These are phyloP conservation scores for Ochropleura plecta DNA, from an alignment of 2,888 invertebrate genomes.

Conservation along the genomic window DNA sequence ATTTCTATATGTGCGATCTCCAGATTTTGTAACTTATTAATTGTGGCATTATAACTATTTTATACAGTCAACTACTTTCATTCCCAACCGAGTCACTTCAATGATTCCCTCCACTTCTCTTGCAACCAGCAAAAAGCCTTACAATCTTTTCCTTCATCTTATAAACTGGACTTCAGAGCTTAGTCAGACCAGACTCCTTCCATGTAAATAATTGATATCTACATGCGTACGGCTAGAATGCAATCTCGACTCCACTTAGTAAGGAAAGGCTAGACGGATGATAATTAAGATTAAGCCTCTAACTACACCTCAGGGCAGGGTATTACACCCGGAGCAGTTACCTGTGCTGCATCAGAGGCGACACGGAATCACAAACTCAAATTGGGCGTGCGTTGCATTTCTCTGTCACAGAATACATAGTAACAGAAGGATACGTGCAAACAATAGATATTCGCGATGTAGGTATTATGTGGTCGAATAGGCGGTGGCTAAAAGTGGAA, in stretches of 20 bases:
- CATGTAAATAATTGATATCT: slow-evolving; percentile 7
- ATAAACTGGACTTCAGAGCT: no score
- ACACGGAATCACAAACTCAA: slow-evolving; percentile 46
- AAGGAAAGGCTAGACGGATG: background rate
- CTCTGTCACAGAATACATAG: background rate
- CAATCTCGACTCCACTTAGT: background rate
- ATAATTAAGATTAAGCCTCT: slow-evolving; percentile 24
- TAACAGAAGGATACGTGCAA: background rate
- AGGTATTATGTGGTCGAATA: background rate
- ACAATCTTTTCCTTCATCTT: no score
- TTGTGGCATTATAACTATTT: no score
- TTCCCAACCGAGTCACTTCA: no score
- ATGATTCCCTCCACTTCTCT: no score
- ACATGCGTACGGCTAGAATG: background rate
- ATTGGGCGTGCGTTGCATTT: slow-evolving; percentile 61
- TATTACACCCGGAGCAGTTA: slow-evolving; percentile 23
- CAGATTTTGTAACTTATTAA: no score
- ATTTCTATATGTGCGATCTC: no score
- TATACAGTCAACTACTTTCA: no score
- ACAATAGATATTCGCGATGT: background rate
- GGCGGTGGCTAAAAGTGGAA: background rate
- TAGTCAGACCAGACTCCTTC: no score
- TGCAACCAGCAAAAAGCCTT: no score
- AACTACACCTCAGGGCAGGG: slow-evolving; percentile 21
- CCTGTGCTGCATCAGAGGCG: slow-evolving; percentile 32